Evolutionary conservation across 1,140 invertebrate species (phyloP), one percentile per base, ranked within the genome.

Genomic region (Trissolcus basalis): DNA sequence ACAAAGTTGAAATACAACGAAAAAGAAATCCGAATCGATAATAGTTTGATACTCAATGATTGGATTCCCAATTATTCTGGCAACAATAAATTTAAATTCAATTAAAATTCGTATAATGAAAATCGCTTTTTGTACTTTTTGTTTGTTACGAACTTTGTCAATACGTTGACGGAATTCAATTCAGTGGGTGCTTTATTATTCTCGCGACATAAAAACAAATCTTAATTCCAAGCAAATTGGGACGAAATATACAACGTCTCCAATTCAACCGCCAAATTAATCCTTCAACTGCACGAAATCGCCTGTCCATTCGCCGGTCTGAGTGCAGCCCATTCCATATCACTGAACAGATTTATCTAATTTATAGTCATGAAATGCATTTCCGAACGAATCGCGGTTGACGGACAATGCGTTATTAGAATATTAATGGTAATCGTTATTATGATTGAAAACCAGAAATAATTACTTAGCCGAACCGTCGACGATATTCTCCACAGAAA

Each of bases 331-430:
- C n/a, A 13, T 61, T 55, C 41, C 55, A 27, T 61, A 74, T 61
- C 56, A 47, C 13, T 47, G 39, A 48, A 67, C 63, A 67, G 44
- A 61, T 74, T 68, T 68, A 67, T 68, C 63, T 63, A 63, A 74
- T 63, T 63, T 68, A 68, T 63, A 61, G 63, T 68, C 63, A 74
- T 63, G 56, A 58, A 74, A 68, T 63, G 71, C 41, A 53, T 61
- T 68, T 51, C 51, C 49, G 14, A 68, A 61, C 36, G 36, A 74
- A 61, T 50, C 44, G 50, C 47, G 15, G 4, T 11, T 50, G 51
- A 61, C 15, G 33, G 47, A 64, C 60, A 55, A 59, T 15, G 15
- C 32, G 49, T 69, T 69, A 69, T 76, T 69, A 69, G 59, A 69
- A 69, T 75, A 48, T 75, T 75, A 69, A 75, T 69, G 53, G 39